These are phyloP conservation scores for Bombus difficillimus DNA, from an alignment of 1,140 invertebrate species.

Conservation along the genomic window DNA sequence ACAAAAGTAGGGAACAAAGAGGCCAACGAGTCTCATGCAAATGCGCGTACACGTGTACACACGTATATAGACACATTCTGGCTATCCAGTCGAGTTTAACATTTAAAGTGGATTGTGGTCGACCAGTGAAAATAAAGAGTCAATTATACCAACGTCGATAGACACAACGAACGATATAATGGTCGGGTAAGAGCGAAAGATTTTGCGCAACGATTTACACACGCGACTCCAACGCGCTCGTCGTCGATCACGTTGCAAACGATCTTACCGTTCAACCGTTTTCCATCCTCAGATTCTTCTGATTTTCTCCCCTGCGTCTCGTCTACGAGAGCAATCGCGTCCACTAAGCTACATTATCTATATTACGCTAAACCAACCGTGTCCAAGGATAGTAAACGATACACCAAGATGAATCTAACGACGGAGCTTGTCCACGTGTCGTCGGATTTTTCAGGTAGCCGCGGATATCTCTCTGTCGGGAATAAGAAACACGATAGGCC, in stretches of 20 bases:
- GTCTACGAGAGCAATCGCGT: neutral
- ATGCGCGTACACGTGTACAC: neutral
- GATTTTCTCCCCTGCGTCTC: no score
- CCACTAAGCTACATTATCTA: neutral
- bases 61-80: neutral
- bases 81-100: conserved; percentile 15
- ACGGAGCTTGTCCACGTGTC: conserved; percentile 20
- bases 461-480: conserved; percentile 5
- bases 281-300: neutral
- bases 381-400: conserved; percentile 22
- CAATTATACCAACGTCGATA: conserved; percentile 25
- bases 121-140: conserved; percentile 20
- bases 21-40: neutral
- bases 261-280: neutral
- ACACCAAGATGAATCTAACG: conserved; percentile 22
- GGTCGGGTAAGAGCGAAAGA: neutral
- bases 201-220: conserved; percentile 16
- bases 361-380: neutral
- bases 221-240: neutral
- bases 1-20: conserved; percentile 9
- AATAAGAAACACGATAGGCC: conserved; percentile 47
- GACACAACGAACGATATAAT: neutral
- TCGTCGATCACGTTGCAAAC: neutral
- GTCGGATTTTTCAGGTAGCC: conserved; percentile 36
- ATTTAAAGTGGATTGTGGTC: conserved; percentile 44